Conservation (phyloP, 2,113 vertebrate genomes). For the Epinephelus cyanopodus region DNA sequence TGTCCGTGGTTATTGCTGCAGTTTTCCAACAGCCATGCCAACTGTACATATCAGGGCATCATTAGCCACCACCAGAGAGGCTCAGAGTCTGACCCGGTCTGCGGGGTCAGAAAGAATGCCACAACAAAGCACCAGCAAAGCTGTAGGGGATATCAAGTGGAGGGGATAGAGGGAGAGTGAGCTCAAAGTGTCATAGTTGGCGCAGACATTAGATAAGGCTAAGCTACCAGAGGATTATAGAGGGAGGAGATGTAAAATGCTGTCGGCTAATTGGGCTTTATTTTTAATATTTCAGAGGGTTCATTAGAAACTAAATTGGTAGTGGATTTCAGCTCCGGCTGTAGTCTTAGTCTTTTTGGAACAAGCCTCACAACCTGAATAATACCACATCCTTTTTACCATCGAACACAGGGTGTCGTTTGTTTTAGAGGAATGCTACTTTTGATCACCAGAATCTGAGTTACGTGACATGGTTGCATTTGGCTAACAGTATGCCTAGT, state of each 20-base stretch:
- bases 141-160: conserved; percentile 66
- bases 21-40: conserved; percentile 75
- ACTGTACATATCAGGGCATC: conserved; percentile 71
- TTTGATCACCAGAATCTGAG: background rate
- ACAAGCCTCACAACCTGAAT: conserved; percentile 40
- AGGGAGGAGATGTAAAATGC: conserved; percentile 72
- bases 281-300: conserved; percentile 77
- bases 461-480: conserved; percentile 6
- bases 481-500: background rate
- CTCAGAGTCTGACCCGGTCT: conserved; percentile 65
- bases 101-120: conserved; percentile 68
- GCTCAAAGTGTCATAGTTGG: conserved; percentile 71
- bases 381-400: conserved; percentile 1
- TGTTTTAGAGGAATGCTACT: conserved; percentile 3
- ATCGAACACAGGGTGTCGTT: background rate
- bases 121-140: conserved; percentile 71
- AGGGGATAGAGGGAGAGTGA: conserved; percentile 52
- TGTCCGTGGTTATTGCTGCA: conserved; percentile 82
- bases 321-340: conserved; percentile 58
- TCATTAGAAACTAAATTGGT: conserved; percentile 69
- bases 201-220: conserved; percentile 70
- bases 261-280: conserved; percentile 78
- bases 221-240: conserved; percentile 73
- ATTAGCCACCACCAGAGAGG: conserved; percentile 61
- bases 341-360: conserved; percentile 41